Evolutionary conservation across 2,888 invertebrate genomes (phyloP).

Genomic region (Pheosia gnoma): DNA sequence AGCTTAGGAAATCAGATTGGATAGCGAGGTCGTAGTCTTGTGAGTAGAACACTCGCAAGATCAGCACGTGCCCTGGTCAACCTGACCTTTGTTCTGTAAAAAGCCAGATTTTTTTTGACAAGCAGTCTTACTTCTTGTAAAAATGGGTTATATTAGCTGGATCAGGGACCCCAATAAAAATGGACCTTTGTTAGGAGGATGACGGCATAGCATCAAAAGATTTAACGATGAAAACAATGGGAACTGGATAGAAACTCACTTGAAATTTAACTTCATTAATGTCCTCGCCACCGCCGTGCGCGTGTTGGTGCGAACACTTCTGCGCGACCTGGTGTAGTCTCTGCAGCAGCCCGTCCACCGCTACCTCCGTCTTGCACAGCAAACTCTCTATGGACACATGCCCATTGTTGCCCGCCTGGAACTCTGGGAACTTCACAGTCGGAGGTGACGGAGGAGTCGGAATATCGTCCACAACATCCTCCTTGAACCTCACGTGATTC

Average conservation of each 20-base stretch:
- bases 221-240: no score
- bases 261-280: conserved; percentile 92
- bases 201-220: no score
- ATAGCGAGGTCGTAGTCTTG: no score
- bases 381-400: conserved; percentile 85
- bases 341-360: conserved; percentile 87
- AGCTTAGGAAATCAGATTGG: no score
- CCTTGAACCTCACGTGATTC: conserved; percentile 79
- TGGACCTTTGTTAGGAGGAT: no score
- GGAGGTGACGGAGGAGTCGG: conserved; percentile 79
- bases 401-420: conserved; percentile 79
- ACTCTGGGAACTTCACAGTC: conserved; percentile 67
- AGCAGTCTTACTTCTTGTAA: no score
- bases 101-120: no score
- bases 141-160: no score
- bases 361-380: conserved; percentile 87
- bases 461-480: conserved; percentile 73
- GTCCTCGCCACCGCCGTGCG: conserved; percentile 89
- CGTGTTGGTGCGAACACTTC: conserved; percentile 88
- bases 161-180: no score
- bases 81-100: no score
- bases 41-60: no score
- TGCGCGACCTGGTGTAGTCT: conserved; percentile 88
- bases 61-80: no score
- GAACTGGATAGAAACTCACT: conserved; percentile 59